Conservation (phyloP, 92 coral and sea anemone genomes). For the Micromussa lordhowensis region DNA sequence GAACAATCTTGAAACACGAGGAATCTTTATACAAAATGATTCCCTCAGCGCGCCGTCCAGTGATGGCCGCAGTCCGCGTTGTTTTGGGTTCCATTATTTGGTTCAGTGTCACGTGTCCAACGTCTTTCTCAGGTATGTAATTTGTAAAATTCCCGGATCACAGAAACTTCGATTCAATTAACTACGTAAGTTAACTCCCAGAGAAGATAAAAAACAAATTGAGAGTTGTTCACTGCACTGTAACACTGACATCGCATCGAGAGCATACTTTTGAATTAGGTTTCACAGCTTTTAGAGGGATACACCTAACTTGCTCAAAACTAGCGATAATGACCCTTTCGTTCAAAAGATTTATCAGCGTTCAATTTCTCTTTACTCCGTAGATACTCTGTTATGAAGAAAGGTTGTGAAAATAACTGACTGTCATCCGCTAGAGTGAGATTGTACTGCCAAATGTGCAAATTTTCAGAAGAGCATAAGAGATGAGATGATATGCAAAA, state of each 20-base stretch:
- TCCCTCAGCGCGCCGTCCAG: not conserved
- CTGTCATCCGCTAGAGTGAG: not conserved
- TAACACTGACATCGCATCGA: not conserved
- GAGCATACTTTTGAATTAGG: not conserved
- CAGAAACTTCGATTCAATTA: not conserved
- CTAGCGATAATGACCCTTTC: not conserved
- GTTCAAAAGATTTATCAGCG: not conserved
- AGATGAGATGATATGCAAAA: too few species aligned
- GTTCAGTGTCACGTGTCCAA: conserved; percentile 17
- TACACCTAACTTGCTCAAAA: not conserved
- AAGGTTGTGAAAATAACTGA: not conserved
- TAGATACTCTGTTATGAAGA: not conserved
- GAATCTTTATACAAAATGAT: not conserved
- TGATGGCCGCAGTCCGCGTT: not conserved
- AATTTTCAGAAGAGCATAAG: not conserved
- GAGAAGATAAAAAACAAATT: not conserved
- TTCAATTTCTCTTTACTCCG: not conserved
- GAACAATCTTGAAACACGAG: not conserved
- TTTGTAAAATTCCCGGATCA: not conserved
- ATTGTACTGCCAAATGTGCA: not conserved
- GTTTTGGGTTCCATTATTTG: not conserved
- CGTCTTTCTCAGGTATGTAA: conserved; percentile 8
- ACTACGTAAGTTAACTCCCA: not conserved
- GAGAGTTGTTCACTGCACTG: not conserved
- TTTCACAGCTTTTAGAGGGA: not conserved